Evolutionary conservation across 2,113 vertebrate genomes (phyloP).

Genomic region (Neolamprologus hecqui): DNA sequence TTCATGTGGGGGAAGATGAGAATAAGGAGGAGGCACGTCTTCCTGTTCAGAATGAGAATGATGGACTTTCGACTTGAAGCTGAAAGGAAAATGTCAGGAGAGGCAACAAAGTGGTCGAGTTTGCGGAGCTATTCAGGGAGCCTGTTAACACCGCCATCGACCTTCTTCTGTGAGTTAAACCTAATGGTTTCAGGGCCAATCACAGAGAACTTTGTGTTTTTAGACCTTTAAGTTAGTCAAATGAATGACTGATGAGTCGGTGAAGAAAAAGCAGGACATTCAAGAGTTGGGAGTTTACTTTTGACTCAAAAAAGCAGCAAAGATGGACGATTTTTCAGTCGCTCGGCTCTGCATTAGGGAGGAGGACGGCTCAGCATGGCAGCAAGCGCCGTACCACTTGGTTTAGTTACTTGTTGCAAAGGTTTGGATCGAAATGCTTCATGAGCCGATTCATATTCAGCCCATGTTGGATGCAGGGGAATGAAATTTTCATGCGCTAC

Average conservation of each 20-base stretch:
- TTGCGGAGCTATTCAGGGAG: not conserved
- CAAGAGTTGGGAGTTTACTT: not conserved
- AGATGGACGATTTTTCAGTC: fast-evolving
- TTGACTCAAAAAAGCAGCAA: not conserved
- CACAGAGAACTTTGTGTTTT: not conserved
- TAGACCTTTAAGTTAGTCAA: not conserved
- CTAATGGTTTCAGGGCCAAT: not conserved
- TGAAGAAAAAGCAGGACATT: not conserved
- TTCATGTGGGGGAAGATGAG: not conserved
- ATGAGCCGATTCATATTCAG: not conserved
- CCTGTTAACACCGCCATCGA: not conserved
- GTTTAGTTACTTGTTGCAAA: not conserved
- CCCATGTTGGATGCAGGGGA: not conserved
- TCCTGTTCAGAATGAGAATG: not conserved
- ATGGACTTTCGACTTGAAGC: not conserved
- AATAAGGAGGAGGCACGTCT: not conserved
- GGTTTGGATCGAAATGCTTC: not conserved
- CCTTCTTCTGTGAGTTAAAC: not conserved
- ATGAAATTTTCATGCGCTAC: not conserved
- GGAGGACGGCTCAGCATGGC: not conserved
- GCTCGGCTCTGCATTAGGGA: not conserved
- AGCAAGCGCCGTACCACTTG: not conserved
- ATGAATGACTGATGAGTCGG: not conserved
- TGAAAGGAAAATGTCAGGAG: not conserved
- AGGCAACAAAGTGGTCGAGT: not conserved